Base-by-base conservation (phyloP, 2,797 vertebrate genomes). In the Poecile montanus region DNA sequence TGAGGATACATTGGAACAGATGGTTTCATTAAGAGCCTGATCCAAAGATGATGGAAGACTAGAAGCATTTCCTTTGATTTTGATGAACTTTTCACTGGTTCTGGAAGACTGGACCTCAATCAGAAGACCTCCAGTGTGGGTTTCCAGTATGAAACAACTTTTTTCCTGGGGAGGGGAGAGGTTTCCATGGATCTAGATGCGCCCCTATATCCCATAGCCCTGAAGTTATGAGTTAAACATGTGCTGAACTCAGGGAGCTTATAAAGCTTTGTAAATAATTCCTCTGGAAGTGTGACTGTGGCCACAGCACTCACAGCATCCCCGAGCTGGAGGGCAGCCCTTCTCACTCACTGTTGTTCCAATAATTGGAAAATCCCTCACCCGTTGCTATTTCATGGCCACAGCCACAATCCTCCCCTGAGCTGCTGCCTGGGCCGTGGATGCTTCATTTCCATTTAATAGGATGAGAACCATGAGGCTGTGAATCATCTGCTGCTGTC, bases 301-400 rank as follows among this genome's bases (percentile, higher is more conserved):
- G 44, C 25, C 50, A 50, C 32, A 78, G 53, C 23, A 14, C 20
- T 50, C 15, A 2, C 3, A 26, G 60, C 50, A 45, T 13, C 44
- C 32, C 68, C 9, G 81, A 89, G 61, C 22, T 13, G 48, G 53
- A 42, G 16, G 58, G 44, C 68, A 77, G 79, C 85, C 13, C 73
- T 85, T 75, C 82, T 83, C 47, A n/a, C 67, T 85, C 82, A 47
- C 62, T 9, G 3, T 20, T 60, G 51, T 78, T 88, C 86, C 76
- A 94, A 81, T 94, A 94, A 95, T 63, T 90, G 93, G 95, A 93
- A 95, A 97, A 95, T 73, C 73, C 76, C 76, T 95, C 94, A 86
- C 56, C 85, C 73, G 1, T 92, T 86, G 65, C 86, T 77, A 27
- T 74, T 94, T 92, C 89, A 97, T 0, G 3, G 48, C 75, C 90